phyloP scores from a whole-genome alignment of 2,113 vertebrate species.

The Athene cunicularia region DNA sequence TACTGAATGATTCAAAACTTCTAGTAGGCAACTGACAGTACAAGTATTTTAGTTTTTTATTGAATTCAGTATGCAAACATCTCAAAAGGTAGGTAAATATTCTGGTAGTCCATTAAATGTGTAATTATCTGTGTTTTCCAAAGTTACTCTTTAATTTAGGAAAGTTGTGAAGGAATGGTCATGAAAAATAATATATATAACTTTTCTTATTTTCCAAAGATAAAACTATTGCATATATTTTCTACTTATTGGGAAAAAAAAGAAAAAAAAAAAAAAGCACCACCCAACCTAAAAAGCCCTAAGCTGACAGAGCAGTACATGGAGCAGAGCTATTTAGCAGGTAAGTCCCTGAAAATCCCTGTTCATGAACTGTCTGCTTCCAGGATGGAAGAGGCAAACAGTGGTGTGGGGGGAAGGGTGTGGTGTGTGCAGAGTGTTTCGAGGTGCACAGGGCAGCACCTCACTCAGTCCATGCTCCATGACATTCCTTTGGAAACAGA shows the following conservation, averaged over 20 bases:
- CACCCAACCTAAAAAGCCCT: background rate
- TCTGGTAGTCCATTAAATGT: background rate
- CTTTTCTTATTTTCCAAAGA: background rate
- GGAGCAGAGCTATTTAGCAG: background rate
- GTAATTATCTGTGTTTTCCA: background rate
- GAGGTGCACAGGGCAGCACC: background rate
- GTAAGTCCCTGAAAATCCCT: background rate
- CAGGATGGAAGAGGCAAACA: background rate
- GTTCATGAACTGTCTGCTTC: background rate
- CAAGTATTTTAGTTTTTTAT: background rate
- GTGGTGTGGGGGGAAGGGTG: no score
- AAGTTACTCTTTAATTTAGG: background rate
- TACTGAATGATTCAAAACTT: background rate
- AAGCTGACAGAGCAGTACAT: background rate
- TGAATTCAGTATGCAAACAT: background rate
- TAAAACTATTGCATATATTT: background rate
- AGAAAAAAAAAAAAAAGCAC: background rate
- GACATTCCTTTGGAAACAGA: background rate
- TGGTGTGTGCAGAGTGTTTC: background rate
- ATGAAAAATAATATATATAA: background rate
- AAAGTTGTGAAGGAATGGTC: background rate
- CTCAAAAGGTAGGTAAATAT: background rate
- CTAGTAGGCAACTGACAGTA: background rate
- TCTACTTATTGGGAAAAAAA: background rate
- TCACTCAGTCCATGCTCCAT: background rate